Evolutionary conservation across 2,888 invertebrate species (phyloP), one percentile per base, ranked within the genome.

Genomic region (Chymomyza amoena): DNA sequence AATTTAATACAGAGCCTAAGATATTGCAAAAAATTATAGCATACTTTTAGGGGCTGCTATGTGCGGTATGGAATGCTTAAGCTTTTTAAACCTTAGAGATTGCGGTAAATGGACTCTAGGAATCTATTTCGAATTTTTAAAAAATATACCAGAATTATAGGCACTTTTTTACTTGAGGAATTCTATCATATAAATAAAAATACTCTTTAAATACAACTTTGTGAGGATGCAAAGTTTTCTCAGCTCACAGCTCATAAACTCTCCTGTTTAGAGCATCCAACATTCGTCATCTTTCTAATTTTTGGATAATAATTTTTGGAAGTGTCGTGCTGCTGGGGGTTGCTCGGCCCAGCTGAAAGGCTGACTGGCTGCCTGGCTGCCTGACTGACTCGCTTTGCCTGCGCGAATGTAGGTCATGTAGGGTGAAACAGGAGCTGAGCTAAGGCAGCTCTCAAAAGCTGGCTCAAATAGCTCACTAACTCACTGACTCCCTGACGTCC

Each of bases 321-420:
- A 20, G 54, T 16, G 54, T 54, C 18, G 54, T 13, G 54, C 18
- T 16, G 54, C 54, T 16, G n/a, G 54, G 54, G 54, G 20, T 16
- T 18, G 54, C 18, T 16, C 6, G 20, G n/a, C 54, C 3, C 20
- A n/a, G 54, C 54, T 54, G 20, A 16, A 6, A 1, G 54, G 20
- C 54, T 54, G 54, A 20, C 54, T 54, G 16, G 54, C 54, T 54
- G 54, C 18, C 18, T 54, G 57, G 18, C 28, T 57, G 25, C 61
- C 45, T 52, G 54, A 28, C 25, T 77, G 70, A 68, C 82, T 80
- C 84, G 81, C 81, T 82, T 74, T 80, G 85, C 80, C 80, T 80
- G 77, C 85, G 61, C 50, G 56, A 83, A 83, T 83, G 83, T 83
- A 83, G 83, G 83, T 83, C 83, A 83, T 79, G 84, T 75, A 79